phyloP scores from a whole-genome alignment of 2,888 invertebrate species.

The Strigamia maritima region DNA sequence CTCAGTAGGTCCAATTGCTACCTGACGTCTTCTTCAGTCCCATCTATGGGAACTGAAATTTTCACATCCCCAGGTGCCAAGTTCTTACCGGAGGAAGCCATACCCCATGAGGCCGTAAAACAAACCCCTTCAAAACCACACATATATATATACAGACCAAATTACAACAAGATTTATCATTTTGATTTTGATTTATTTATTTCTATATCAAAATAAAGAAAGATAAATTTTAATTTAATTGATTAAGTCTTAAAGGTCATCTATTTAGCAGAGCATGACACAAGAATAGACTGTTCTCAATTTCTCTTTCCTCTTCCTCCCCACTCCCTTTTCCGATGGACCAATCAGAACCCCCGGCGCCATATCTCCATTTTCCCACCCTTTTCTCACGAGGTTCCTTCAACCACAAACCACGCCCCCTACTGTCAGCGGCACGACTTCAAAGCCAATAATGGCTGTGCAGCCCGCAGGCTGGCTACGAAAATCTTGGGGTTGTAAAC shows the following conservation, averaged over 20 bases:
- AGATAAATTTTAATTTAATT: no score
- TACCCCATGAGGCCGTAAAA: background rate
- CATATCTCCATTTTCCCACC: conserved; percentile 31
- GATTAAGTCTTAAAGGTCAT: background rate
- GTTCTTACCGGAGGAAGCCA: background rate
- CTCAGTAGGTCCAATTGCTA: conserved; percentile 1
- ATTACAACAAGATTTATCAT: background rate
- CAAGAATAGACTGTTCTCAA: background rate
- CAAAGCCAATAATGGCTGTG: conserved; percentile 27
- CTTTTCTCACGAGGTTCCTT: conserved; percentile 31
- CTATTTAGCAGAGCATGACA: background rate
- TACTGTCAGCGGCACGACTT: conserved; percentile 26
- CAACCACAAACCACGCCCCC: conserved; percentile 34
- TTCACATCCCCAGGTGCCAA: conserved; percentile 15
- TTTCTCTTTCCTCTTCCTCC: background rate
- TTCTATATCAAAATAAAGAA: no score
- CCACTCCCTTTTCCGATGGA: conserved; percentile 8
- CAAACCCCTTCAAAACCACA: background rate
- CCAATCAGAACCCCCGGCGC: conserved; percentile 31
- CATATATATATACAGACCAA: no score
- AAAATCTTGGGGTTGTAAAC: conserved; percentile 27
- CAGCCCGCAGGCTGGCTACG: background rate
- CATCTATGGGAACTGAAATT: background rate
- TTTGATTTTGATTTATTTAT: no score
- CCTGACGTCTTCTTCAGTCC: conserved; percentile 10